Base-by-base conservation (phyloP, 2,797 vertebrate genomes). In the Gymnoscopelus braueri region DNA sequence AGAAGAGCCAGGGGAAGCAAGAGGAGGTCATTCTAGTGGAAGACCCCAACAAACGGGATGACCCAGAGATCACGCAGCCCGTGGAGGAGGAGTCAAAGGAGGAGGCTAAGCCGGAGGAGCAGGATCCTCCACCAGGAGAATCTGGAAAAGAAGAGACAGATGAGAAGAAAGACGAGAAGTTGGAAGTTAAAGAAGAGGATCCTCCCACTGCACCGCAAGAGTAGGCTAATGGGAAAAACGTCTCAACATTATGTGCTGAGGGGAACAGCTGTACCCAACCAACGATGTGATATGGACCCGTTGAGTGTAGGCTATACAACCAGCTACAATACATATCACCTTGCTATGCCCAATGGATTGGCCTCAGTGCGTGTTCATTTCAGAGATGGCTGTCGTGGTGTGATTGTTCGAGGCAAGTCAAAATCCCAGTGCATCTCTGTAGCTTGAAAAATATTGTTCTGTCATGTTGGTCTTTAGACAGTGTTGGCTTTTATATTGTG, bases 341-440 rank as follows among this genome's bases (percentile, higher is more conserved):
- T 80, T 79, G 72, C 64, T 63, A 10, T 70, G 66, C 60, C 60
- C 56, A 80, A 72, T 23, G 70, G n/a, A 50, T 62, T 75, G 72
- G 69, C 19, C 60, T 79, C 44, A 39, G 29, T 63, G n/a, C 15
- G 68, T 39, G 60, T 51, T 65, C 35, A 26, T 52, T 32, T 63
- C 47, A 74, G 55, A 75, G 75, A 60, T 23, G 65, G 71, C 29
- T 7, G 6, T n/a, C 13, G 0, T 63, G 48, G 0, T 62, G 48
- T 54, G 70, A 68, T 58, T 57, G 74, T 49, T 14, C 9, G 24
- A 73, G 82, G 78, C 79, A 80, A 84, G 81, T 87, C 63, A 83
- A 51, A 90, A 89, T 77, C 87, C 89, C 91, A 87, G 90, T 78
- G 85, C 83, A 78, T 88, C 69, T 85, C 70, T 88, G 89, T 91